Conservation (phyloP, 2,113 vertebrate species). For the Leucoraja erinaceus region DNA sequence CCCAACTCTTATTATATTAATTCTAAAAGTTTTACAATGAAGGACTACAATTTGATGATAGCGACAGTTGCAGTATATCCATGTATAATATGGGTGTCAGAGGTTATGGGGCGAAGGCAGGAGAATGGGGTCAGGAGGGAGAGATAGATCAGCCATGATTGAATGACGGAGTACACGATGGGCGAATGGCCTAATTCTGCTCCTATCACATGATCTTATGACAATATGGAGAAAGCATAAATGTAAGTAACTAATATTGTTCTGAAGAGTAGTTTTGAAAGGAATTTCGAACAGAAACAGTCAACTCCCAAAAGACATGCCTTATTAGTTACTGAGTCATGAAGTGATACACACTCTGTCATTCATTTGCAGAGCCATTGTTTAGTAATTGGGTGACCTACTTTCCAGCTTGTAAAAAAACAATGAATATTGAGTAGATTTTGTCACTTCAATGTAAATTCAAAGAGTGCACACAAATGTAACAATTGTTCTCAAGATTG, state of each 20-base stretch:
- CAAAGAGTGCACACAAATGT: neutral
- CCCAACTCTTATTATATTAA: no score
- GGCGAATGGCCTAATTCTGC: no score
- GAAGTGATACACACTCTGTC: neutral
- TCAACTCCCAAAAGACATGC: neutral
- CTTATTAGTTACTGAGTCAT: neutral
- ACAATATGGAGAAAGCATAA: neutral
- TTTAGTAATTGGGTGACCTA: conserved; percentile 17
- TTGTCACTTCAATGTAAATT: neutral
- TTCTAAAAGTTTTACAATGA: conserved; percentile 17
- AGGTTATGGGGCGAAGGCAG: no score
- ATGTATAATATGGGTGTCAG: neutral
- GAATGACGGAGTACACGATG: no score
- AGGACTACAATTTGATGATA: neutral
- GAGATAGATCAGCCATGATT: no score
- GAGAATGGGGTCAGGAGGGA: no score
- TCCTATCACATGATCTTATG: no score
- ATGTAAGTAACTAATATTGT: neutral
- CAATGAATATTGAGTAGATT: neutral
- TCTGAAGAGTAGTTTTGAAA: neutral
- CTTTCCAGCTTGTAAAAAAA: neutral
- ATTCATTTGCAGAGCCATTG: conserved; percentile 1
- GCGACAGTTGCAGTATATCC: neutral
- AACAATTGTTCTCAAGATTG: neutral
- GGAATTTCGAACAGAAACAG: neutral